Percentiles rank a stretch among this genome's conserved stretches.
phyloP scores from a whole-genome alignment of 64 coral and sea anemone genomes.

The Montipora capricornis region DNA sequence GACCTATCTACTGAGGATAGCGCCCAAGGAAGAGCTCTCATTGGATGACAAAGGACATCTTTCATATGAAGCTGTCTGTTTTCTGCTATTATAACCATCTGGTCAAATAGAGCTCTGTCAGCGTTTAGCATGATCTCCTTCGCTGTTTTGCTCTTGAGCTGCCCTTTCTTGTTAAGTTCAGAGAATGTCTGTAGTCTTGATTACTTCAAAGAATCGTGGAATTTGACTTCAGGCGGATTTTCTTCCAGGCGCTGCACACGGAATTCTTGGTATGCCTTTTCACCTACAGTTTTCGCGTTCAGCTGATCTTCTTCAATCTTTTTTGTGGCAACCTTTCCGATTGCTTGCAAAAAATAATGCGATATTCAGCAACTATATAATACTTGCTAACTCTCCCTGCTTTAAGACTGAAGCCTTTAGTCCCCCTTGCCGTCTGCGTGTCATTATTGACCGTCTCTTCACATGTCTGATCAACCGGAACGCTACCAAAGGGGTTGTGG shows the following conservation, averaged over 20 bases:
- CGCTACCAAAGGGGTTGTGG: conserved; percentile 57
- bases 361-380: conserved; percentile 66
- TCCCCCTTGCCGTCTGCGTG: neutral
- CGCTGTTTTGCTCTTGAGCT: neutral
- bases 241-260: neutral
- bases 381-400: conserved; percentile 56
- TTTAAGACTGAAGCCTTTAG: conserved; percentile 22
- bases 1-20: neutral
- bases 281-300: neutral
- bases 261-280: conserved; percentile 15
- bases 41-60: neutral
- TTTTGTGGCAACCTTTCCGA: conserved; percentile 14
- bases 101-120: conserved; percentile 32
- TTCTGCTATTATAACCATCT: conserved; percentile 9
- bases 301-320: conserved; percentile 1
- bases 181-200: neutral
- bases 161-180: conserved; percentile 30
- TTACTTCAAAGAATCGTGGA: conserved; percentile 26
- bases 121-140: conserved; percentile 23
- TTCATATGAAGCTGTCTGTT: neutral
- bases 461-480: conserved; percentile 66
- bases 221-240: conserved; percentile 11
- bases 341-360: conserved; percentile 45
- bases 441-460: conserved; percentile 79
- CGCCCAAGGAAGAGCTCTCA: too few relatives aligned